A percentile compares a stretch with the other conserved stretches of the same genome.
Conservation (phyloP, 2,888 invertebrate genomes). For the Noctua fimbriata region DNA sequence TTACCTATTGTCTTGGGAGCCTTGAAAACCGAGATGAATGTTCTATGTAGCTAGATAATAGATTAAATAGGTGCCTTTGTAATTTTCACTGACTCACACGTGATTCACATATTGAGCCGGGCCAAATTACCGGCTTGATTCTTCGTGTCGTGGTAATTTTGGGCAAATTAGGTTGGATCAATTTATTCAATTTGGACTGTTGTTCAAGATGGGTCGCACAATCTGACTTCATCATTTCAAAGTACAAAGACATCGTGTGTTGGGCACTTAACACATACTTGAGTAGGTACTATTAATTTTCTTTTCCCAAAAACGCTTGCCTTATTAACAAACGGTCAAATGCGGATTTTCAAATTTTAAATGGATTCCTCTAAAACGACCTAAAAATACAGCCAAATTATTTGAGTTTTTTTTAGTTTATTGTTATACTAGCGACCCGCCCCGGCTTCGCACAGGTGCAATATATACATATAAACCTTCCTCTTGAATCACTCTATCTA, state of each 20-base stretch:
- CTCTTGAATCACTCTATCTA: no score
- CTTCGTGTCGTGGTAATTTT: conserved; percentile 36
- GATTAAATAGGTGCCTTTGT: neutral
- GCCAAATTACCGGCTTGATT: conserved; percentile 29
- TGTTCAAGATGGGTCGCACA: conserved; percentile 14
- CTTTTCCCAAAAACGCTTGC: no score
- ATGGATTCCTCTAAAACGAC: no score
- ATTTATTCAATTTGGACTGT: conserved; percentile 46
- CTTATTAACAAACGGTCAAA: no score
- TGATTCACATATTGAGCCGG: conserved; percentile 40
- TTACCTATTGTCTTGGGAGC: conserved; percentile 27
- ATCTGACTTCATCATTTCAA: conserved; percentile 35
- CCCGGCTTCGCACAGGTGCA: no score
- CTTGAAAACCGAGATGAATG: conserved; percentile 32
- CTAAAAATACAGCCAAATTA: no score
- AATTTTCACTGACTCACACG: neutral
- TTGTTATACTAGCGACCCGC: no score
- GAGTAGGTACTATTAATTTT: no score
- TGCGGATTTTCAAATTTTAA: no score
- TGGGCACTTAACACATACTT: no score
- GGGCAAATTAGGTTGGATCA: conserved; percentile 56
- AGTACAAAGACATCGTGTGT: conserved; percentile 11
- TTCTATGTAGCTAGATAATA: neutral
- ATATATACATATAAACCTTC: no score
- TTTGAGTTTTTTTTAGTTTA: no score